phyloP scores from a whole-genome alignment of 2,797 vertebrate species.

The Borostomias antarcticus region DNA sequence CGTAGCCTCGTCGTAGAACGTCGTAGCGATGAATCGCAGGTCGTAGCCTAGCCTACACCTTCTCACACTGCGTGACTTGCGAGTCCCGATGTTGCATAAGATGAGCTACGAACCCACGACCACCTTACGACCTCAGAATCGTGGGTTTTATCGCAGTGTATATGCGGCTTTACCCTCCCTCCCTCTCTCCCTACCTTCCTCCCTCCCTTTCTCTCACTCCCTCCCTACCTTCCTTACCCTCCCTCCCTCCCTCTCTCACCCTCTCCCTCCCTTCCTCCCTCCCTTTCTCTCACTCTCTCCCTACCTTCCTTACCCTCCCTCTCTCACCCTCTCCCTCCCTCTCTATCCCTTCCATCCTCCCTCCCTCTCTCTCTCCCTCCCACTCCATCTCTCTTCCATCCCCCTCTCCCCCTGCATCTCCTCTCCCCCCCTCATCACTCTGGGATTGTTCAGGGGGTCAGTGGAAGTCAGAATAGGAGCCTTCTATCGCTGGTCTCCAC shows the following conservation, averaged over 20 bases:
- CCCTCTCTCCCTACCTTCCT: not conserved
- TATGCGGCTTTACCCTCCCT: not conserved
- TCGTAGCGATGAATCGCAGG: no score
- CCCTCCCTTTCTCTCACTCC: not conserved
- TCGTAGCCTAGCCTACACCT: no score
- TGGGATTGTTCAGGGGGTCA: slow-evolving; percentile 63
- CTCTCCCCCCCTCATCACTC: slow-evolving; percentile 35
- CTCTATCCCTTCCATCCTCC: not conserved
- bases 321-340: not conserved
- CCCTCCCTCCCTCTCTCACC: not conserved
- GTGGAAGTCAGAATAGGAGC: slow-evolving; percentile 58
- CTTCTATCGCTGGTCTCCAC: slow-evolving; percentile 64
- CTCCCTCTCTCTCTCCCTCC: not conserved
- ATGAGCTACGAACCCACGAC: no score
- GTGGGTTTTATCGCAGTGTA: no score
- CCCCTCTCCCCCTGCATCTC: not conserved
- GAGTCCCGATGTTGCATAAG: no score
- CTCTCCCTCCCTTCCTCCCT: not conserved
- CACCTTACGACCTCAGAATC: no score
- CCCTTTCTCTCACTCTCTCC: not conserved
- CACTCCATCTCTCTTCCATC: not conserved
- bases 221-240: not conserved
- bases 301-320: not conserved
- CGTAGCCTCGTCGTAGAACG: no score
- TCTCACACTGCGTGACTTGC: no score